Evolutionary conservation across 2,888 invertebrate species (phyloP), one percentile per base, ranked within the genome.

Genomic region (Apodemia duryi): DNA sequence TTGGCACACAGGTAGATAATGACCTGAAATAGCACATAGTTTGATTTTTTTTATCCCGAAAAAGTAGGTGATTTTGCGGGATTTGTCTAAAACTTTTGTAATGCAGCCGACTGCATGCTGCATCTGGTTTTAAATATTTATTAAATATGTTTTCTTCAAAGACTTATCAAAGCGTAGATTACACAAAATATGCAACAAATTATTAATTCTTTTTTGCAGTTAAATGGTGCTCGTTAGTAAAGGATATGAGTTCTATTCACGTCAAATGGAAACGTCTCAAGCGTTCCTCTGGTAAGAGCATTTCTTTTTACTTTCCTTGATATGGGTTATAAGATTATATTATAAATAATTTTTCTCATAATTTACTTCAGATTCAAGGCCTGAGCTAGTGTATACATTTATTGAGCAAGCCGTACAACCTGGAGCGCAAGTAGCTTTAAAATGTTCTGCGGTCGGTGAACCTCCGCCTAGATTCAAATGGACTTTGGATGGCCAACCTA

Each of bases 381-480:
- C 97, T 1, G 96, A 97, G 88, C 84, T 97, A 75, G 95, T 96
- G 80, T 96, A 96, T 79, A 96, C 95, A 60, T 97, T 97, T 83
- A 95, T 96, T 73, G 96, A 97, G 77, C 95, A 95, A 80, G 94
- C 94, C 38, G 93, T 95, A 63, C 93, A 94, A 75, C 94, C 95
- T 0, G 95, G 95, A 11, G 93, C 94, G 62, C 94, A 94, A 80
- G 94, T 97, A 66, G 96, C 97, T n/a, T 89, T 98, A 69, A 95
- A 96, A 79, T 98, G 98, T 83, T 95, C 96, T 0, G 97, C 96
- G 6, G 95, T 96, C 54, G 98, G 97, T 46, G 97, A 96, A 73
- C 98, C 98, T 3, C 95, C 96, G 9, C 97, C 98, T 6, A 75
- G 91, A 43, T 91, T 92, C 71, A 76, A 87, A 62, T 92, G 92